Percentiles rank a stretch among this genome's conserved stretches.
Evolutionary conservation across 2,888 invertebrate genomes (phyloP).

Genomic region (Nomada lathburiana): DNA sequence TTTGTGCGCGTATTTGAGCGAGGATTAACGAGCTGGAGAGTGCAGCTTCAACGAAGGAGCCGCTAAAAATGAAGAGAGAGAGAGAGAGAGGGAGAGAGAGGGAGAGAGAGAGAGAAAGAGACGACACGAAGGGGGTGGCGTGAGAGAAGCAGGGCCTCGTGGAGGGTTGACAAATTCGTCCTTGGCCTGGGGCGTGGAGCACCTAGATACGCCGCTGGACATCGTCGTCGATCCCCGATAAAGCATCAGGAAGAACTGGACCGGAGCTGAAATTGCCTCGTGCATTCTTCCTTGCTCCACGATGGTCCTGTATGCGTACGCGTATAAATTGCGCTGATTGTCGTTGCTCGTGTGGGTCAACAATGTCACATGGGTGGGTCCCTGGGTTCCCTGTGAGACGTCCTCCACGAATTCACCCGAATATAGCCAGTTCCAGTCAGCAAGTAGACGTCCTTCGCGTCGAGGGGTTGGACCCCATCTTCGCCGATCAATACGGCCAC

Average conservation of each 20-base stretch:
- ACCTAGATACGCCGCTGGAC: constrained; percentile 39
- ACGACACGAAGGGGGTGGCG: neutral
- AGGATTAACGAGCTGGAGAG: constrained; percentile 45
- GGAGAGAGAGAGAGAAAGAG: neutral
- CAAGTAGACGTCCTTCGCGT: constrained; percentile 75
- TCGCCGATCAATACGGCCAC: constrained; percentile 79
- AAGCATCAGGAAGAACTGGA: constrained; percentile 19
- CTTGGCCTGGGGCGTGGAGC: constrained; percentile 62
- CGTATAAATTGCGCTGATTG: constrained; percentile 28
- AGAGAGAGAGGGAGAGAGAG: neutral
- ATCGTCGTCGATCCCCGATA: constrained; percentile 38
- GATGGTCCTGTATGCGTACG: neutral
- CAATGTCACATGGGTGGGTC: constrained; percentile 14
- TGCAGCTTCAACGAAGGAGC: constrained; percentile 10
- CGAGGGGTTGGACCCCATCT: constrained; percentile 77
- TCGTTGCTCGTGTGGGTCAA: constrained; percentile 22
- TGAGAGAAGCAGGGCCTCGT: neutral
- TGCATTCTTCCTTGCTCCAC: neutral
- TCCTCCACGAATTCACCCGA: constrained; percentile 49
- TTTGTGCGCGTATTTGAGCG: constrained; percentile 41
- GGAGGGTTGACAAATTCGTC: constrained; percentile 45
- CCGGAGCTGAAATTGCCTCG: constrained; percentile 8
- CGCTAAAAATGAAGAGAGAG: neutral
- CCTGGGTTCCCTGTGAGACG: constrained; percentile 18
- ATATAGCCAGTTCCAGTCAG: constrained; percentile 71